Evolutionary conservation across 2,797 vertebrate genomes (phyloP), one percentile per base, ranked within the genome.

Genomic region (Channallabes apus): DNA sequence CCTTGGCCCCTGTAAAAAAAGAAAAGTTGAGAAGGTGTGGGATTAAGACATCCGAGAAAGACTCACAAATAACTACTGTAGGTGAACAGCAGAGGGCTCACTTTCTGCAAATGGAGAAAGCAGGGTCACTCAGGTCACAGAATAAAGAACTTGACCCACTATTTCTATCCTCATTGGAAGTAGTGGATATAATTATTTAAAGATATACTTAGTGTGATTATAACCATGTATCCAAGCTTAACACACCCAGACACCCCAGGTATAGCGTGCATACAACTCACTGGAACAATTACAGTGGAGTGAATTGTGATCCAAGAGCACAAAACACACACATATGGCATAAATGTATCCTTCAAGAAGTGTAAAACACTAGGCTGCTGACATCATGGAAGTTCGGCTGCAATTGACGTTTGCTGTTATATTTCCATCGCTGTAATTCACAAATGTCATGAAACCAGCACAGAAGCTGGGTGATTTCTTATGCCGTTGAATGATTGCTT

Each of bases 1-100:
- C 32, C 86, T 90, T 5, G 89, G 91, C 89, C 95, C 94, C 95
- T 95, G 3, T 0, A 27, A 54, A 88, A 82, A 88, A 46, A 46
- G 81, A 84, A 15, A 12, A 29, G 41, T 67, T 77, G 76, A 85
- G 81, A 67, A 86, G 59, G 29, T 84, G 62, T 32, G 67, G 78
- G 78, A 72, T 75, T 22, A 35, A 17, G 11, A 27, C 0, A 22
- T 17, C 46, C 35, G 38, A 22, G 24, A 75, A 82, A 46, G 41
- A 61, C 11, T 4, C 2, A 41, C 18, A 84, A 59, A 83, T 67
- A 73, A 62, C 24, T 17, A n/a, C n/a, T n/a, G n/a, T n/a, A 62
- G 12, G n/a, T 78, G 71, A 88, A 87, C 89, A 88, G 84, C 82
- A 89, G 89, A 88, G 86, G 89, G 86, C 87, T 54, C 86, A 83